These are phyloP conservation scores for Muscicapa adusta DNA, from an alignment of 2,113 vertebrate species.

Conservation along the genomic window DNA sequence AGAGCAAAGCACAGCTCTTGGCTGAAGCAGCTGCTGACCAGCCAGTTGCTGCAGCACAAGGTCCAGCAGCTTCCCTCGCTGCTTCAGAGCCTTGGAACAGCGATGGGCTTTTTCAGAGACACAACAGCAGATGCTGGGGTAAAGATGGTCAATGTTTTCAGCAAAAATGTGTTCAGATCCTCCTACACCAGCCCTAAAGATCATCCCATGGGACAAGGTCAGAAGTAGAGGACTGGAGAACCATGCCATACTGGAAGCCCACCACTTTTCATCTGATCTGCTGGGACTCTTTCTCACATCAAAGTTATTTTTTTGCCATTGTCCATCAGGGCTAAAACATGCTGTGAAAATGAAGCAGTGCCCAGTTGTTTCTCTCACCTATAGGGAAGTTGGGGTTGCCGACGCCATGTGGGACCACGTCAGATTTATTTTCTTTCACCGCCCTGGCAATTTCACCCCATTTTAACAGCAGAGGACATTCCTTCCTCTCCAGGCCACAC, in stretches of 20 bases:
- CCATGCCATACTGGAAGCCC: rapidly evolving
- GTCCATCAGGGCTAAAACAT: not conserved
- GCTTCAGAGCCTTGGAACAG: rapidly evolving
- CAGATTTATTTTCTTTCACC: not conserved
- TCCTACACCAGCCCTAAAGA: not conserved
- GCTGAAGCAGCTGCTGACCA: rapidly evolving
- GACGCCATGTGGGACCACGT: not conserved
- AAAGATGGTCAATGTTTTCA: not conserved
- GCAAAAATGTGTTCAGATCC: not conserved
- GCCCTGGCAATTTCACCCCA: not conserved
- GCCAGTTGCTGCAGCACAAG: not conserved
- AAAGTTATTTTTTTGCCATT: not conserved
- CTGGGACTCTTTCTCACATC: too few species aligned
- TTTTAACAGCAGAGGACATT: not conserved
- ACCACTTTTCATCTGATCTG: not conserved
- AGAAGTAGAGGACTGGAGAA: not conserved
- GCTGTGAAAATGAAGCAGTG: not conserved
- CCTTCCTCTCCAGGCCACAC: not conserved
- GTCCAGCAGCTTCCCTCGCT: not conserved
- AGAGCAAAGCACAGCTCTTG: not conserved
- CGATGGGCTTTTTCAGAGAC: not conserved
- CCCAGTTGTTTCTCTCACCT: not conserved
- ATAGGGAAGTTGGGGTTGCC: not conserved
- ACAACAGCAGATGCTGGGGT: not conserved
- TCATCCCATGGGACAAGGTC: not conserved